These are phyloP conservation scores for Coenonympha glycerion DNA, from an alignment of 2,888 invertebrate species.

Conservation along the genomic window DNA sequence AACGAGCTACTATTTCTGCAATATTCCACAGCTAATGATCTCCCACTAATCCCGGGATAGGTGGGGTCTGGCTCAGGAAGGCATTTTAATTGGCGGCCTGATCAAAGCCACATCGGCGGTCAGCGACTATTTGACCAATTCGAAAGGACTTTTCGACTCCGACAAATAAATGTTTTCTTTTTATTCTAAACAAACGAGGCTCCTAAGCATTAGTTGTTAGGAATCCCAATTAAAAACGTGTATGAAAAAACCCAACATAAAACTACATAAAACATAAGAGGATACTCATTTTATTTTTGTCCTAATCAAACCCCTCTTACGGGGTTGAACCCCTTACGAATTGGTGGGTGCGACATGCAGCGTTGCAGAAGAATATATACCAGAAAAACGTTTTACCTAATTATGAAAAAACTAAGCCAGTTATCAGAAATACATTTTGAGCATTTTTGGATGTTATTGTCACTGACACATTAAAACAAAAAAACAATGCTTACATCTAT, in stretches of 20 bases:
- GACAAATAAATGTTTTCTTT: neutral
- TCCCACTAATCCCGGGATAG: conserved; percentile 16
- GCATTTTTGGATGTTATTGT: no score
- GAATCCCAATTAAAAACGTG: neutral
- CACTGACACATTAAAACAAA: no score
- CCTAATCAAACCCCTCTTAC: no score
- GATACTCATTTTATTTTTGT: no score
- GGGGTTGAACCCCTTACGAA: no score
- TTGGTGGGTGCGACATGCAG: no score
- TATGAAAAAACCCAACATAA: neutral
- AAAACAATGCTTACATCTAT: no score
- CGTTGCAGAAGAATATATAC: no score
- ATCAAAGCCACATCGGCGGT: conserved; percentile 37
- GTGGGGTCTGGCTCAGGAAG: conserved; percentile 28
- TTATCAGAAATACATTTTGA: no score
- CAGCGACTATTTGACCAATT: conserved; percentile 35
- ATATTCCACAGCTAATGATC: conserved; percentile 23
- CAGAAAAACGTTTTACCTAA: no score
- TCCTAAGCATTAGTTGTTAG: neutral
- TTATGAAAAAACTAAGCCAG: no score
- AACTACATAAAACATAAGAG: no score
- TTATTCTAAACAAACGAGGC: neutral
- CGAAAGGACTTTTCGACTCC: conserved; percentile 19
- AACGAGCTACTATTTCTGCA: conserved; percentile 15
- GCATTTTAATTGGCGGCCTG: conserved; percentile 48